Conservation (phyloP, 2,888 invertebrate genomes). For the Rosalia funebris region DNA sequence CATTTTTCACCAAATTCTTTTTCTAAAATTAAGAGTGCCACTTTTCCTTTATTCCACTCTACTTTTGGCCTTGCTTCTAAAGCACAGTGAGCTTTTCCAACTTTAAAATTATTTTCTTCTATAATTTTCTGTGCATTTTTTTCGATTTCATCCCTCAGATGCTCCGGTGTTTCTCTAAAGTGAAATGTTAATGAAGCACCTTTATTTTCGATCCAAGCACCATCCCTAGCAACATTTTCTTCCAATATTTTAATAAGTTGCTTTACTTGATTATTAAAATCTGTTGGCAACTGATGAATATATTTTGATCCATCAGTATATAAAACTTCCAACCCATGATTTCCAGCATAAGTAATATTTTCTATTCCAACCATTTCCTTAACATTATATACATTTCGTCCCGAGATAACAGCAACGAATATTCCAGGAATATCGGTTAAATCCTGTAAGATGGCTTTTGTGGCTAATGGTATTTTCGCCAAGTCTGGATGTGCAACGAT, state of each 20-base stretch:
- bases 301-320: slow-evolving; percentile 91
- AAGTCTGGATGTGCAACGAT: slow-evolving; percentile 90
- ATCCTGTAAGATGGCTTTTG: slow-evolving; percentile 81
- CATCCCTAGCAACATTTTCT: slow-evolving; percentile 84
- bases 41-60: slow-evolving; percentile 90
- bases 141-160: slow-evolving; percentile 71
- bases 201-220: slow-evolving; percentile 92
- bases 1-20: slow-evolving; percentile 90
- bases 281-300: slow-evolving; percentile 87
- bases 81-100: slow-evolving; percentile 84
- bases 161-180: slow-evolving; percentile 81
- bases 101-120: slow-evolving; percentile 78
- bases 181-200: slow-evolving; percentile 87
- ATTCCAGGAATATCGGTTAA: slow-evolving; percentile 85
- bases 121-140: slow-evolving; percentile 78
- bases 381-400: slow-evolving; percentile 85
- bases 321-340: slow-evolving; percentile 86
- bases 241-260: slow-evolving; percentile 80
- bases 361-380: slow-evolving; percentile 91
- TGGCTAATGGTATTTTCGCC: slow-evolving; percentile 84
- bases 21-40: slow-evolving; percentile 86
- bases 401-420: slow-evolving; percentile 86
- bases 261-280: slow-evolving; percentile 81
- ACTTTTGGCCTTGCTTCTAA: slow-evolving; percentile 90
- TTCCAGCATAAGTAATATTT: slow-evolving; percentile 89